Evolutionary conservation across 2,888 invertebrate genomes (phyloP).

Genomic region (Temnothorax unifasciatus): DNA sequence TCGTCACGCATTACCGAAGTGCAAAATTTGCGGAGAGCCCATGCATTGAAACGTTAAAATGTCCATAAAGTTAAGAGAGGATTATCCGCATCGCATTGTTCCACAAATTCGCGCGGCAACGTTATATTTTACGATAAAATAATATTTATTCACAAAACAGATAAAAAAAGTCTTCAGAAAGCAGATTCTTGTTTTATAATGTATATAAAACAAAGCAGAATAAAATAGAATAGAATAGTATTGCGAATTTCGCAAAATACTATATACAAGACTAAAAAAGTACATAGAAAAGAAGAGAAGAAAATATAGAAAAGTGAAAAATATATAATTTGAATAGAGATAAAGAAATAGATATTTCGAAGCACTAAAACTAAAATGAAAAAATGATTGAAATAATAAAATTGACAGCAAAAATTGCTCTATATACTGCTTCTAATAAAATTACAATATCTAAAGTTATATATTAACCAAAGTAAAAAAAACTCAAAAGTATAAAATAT

Average conservation of each 20-base stretch:
- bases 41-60: slow-evolving; percentile 5
- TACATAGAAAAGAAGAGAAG: neutral
- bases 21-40: neutral
- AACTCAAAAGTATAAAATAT: neutral
- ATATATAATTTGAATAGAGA: neutral
- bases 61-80: neutral
- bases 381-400: neutral
- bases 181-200: neutral
- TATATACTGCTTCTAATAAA: too few relatives aligned
- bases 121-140: neutral
- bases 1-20: neutral
- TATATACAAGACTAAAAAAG: neutral
- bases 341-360: neutral
- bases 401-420: neutral
- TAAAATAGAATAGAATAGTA: neutral
- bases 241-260: neutral
- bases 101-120: neutral
- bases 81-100: slow-evolving; percentile 15
- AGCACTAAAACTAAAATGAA: neutral
- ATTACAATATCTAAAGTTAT: neutral
- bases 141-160: slow-evolving; percentile 8
- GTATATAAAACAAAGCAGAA: neutral
- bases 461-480: neutral
- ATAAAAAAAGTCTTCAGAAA: neutral
- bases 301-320: neutral